phyloP scores from a whole-genome alignment of 1,140 invertebrate genomes.

The Zaprionus africanus region DNA sequence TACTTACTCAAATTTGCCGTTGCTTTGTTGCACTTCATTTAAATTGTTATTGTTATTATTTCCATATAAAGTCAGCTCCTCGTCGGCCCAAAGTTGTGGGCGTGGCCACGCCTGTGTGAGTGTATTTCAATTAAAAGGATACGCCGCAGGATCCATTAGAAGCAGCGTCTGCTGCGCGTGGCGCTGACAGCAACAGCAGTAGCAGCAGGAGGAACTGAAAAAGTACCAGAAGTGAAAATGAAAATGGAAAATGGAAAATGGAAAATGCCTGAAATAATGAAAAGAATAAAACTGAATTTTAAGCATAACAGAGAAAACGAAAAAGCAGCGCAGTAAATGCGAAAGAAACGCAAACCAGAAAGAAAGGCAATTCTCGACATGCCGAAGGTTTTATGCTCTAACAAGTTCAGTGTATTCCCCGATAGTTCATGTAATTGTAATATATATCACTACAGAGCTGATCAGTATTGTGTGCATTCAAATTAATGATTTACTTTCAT shows the following conservation, averaged over 20 bases:
- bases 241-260: constrained; percentile 37
- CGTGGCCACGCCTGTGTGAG: constrained; percentile 22
- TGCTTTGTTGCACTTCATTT: constrained; percentile 72
- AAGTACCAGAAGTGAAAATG: constrained; percentile 36
- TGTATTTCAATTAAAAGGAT: constrained; percentile 80
- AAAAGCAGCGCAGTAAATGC: constrained; percentile 31
- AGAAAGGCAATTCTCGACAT: too few relatives aligned
- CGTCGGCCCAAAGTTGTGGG: neutral
- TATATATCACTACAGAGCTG: too few relatives aligned
- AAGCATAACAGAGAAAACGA: constrained; percentile 43
- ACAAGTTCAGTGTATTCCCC: too few relatives aligned
- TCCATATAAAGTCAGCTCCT: constrained; percentile 68
- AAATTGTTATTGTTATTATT: constrained; percentile 81
- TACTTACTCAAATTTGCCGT: constrained; percentile 69
- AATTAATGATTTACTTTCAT: too few relatives aligned
- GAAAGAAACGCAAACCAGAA: neutral
- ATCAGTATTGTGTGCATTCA: too few relatives aligned
- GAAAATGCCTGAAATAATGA: constrained; percentile 52
- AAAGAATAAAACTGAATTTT: constrained; percentile 50
- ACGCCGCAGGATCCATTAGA: constrained; percentile 61
- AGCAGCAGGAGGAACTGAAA: constrained; percentile 29
- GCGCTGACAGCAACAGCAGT: constrained; percentile 60
- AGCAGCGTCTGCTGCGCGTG: constrained; percentile 37
- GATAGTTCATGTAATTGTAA: too few relatives aligned
- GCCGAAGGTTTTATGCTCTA: too few relatives aligned